Evolutionary conservation across 2,113 vertebrate species (phyloP).

Genomic region (Lutjanus erythropterus): DNA sequence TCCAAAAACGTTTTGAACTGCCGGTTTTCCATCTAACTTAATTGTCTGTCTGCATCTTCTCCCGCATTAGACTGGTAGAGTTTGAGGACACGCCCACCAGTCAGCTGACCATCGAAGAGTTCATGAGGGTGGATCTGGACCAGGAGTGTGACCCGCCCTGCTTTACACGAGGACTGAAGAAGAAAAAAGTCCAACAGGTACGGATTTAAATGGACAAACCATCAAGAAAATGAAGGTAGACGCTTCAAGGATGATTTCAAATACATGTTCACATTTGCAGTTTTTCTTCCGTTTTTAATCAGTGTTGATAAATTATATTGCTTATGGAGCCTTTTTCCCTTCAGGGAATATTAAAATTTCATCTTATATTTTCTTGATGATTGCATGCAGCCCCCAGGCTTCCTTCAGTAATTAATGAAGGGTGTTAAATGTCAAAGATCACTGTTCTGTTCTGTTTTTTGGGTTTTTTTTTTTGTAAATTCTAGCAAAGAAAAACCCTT

Average conservation of each 20-base stretch:
- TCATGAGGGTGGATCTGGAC: conserved; percentile 95
- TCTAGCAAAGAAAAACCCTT: too few relatives aligned
- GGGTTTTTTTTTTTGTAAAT: too few relatives aligned
- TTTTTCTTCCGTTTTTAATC: neutral
- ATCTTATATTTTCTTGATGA: conserved; percentile 16
- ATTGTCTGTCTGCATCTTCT: too few relatives aligned
- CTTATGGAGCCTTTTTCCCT: neutral
- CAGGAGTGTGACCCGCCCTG: conserved; percentile 96
- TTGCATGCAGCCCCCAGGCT: conserved; percentile 12
- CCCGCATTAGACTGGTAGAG: conserved; percentile 88
- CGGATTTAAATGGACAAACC: accelerated
- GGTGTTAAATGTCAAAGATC: conserved; percentile 19
- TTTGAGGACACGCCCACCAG: conserved; percentile 98
- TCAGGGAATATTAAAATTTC: conserved; percentile 1
- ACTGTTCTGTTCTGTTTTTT: neutral
- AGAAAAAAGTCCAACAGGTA: conserved; percentile 90
- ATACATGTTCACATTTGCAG: neutral
- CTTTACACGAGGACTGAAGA: conserved; percentile 90
- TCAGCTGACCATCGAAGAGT: conserved; percentile 95
- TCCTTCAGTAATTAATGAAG: conserved; percentile 20
- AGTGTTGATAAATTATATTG: neutral
- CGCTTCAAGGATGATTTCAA: neutral
- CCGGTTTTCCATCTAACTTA: neutral
- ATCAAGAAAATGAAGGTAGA: neutral
- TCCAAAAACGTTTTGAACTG: neutral